Base-by-base conservation (phyloP, 2,113 vertebrate genomes). In the Caracal caracal region DNA sequence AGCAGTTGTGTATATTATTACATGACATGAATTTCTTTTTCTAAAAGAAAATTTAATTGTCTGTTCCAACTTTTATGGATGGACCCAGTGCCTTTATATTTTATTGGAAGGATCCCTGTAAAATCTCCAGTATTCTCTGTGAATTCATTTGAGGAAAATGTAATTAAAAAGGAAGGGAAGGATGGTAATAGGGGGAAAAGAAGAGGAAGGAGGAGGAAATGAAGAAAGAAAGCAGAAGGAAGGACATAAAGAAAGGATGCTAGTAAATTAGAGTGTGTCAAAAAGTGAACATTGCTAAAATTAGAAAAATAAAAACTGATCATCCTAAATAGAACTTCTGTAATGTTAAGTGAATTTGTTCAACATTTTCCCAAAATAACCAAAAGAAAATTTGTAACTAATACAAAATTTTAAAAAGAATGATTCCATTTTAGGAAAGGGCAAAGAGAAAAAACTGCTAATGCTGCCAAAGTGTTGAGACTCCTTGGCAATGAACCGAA, bases 341-440 rank as follows among this genome's bases (percentile, higher is more conserved):
- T 75, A 75, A 4, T 56, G 3, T 28, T 86, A 89, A 12, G 16
- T 61, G 51, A 51, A 84, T 30, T 93, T 91, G 15, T 9, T 93
- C 37, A 93, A 51, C 22, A 43, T 91, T 92, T 82, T 40, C 4
- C 26, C 30, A 68, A 63, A 93, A 49, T 82, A 85, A 63, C 11
- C 1, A 81, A 96, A 56, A 70, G 13, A 90, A 71, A 70, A 40
- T 66, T 51, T n/a, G 28, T 43, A 87, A 86, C 12, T 16, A 68
- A 90, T 47, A 86, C 10, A 73, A 22, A 22, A 37, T 65, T 88
- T 95, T 85, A 13, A 65, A 79, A 95, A 66, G 47, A 75, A 75
- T 79, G 5, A 12, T 53, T 92, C 19, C 92, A 87, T 80, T 87
- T 97, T 76, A 93, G 61, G n/a, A 78, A 96, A 90, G 22, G 37